Conservation (phyloP, 2,113 vertebrate genomes). For the Gobio gobio region DNA sequence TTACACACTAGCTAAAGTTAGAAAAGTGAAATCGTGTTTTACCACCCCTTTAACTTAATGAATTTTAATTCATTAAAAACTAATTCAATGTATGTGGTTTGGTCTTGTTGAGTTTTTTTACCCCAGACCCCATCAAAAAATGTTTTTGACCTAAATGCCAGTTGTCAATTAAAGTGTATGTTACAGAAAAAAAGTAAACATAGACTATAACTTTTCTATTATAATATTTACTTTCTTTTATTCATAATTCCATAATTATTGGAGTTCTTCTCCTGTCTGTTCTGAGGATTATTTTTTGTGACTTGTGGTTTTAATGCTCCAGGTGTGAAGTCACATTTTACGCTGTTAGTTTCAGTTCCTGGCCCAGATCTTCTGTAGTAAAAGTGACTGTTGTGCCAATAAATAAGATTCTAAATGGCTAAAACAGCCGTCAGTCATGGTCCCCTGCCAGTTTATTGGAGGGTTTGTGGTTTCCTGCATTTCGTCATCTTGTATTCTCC, state of each 20-base stretch:
- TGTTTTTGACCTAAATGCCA: background rate
- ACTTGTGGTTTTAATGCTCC: slow-evolving; percentile 51
- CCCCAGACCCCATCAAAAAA: background rate
- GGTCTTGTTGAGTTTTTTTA: background rate
- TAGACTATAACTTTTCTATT: background rate
- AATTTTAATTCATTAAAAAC: background rate
- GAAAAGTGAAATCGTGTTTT: no score
- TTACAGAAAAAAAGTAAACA: background rate
- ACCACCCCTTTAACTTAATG: no score
- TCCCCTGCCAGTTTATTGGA: slow-evolving; percentile 70
- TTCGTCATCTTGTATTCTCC: slow-evolving; percentile 67
- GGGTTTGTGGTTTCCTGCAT: slow-evolving; percentile 70
- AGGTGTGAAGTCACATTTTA: slow-evolving; percentile 65
- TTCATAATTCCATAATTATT: slow-evolving; percentile 18
- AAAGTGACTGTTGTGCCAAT: slow-evolving; percentile 60
- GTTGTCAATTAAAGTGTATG: background rate
- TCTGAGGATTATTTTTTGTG: slow-evolving; percentile 44
- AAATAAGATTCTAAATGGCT: slow-evolving; percentile 63
- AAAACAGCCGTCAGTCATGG: slow-evolving; percentile 73
- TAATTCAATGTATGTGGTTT: background rate
- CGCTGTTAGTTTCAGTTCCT: slow-evolving; percentile 50
- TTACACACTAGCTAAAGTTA: no score
- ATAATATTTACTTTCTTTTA: slow-evolving; percentile 34
- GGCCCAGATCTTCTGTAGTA: slow-evolving; percentile 56
- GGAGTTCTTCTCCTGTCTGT: slow-evolving; percentile 37